These are phyloP conservation scores for Pelusios castaneus DNA, from an alignment of 2,113 vertebrate genomes.

Conservation along the genomic window DNA sequence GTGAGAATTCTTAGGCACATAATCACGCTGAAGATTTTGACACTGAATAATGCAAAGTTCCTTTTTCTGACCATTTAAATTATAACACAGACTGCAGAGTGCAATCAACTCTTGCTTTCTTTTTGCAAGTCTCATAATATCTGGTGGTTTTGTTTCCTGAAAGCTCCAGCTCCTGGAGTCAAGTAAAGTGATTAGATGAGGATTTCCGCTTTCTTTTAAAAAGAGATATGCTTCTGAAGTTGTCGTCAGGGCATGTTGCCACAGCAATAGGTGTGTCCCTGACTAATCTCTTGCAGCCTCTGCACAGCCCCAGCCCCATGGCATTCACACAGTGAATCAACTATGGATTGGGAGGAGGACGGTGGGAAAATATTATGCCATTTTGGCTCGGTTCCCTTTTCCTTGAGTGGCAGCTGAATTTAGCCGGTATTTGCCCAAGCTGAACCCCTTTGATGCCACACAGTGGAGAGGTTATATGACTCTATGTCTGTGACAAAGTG, in stretches of 20 bases:
- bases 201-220: neutral
- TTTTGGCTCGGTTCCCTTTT: neutral
- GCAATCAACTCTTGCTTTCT: no score
- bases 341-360: neutral
- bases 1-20: neutral
- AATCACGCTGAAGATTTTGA: neutral
- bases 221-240: neutral
- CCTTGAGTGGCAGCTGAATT: fast-evolving
- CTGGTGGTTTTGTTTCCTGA: no score
- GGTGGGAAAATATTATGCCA: neutral
- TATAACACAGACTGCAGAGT: neutral
- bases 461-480: neutral
- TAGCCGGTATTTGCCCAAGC: neutral
- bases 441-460: fast-evolving
- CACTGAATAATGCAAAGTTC: neutral
- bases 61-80: neutral
- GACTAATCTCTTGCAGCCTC: neutral
- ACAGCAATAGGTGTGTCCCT: neutral
- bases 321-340: neutral
- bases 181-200: neutral
- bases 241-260: neutral
- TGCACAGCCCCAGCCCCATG: neutral
- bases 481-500: neutral
- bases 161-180: neutral
- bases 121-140: no score